Base-by-base conservation (phyloP, 2,113 vertebrate species). In the Mobula hypostoma region DNA sequence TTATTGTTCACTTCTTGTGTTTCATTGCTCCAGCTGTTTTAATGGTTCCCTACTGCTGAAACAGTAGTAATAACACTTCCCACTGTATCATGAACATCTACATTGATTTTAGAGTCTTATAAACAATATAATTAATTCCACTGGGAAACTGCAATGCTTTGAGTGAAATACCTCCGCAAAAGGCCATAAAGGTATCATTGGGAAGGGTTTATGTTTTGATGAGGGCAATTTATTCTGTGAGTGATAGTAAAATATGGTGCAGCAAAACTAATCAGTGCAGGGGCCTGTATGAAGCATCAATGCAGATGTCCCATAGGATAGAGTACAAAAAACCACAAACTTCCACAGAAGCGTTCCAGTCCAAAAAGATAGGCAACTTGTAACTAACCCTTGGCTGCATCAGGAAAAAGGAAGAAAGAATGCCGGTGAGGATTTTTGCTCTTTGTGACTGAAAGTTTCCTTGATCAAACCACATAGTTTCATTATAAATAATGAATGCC, bases 51-150 rank as follows among this genome's bases (percentile, higher is more conserved):
- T 24, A 63, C 58, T 58, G 56, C n/a, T 63, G 29, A 11, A 87
- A n/a, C 83, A 87, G 61, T 63, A 27, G 58, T 63, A 5, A 29
- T 27, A 87, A 58, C 11, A 29, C 29, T 63, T 87, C 27, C 29
- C 0, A 63, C 27, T n/a, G 27, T 87, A 63, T 56, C 40, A 87
- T n/a, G 58, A 87, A 58, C 83, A 87, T 87, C 58, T 87, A 61
- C 58, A 87, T 87, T 87, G 83, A 63, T 87, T 87, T 87, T 63
- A 87, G 82, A 58, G 83, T 87, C 58, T 27, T 27, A 87, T 27
- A 87, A 87, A 61, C 83, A 87, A 87, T 87, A n/a, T 87, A 87
- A 87, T 87, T 63, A n/a, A 87, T 87, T 87, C 83, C 83, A 87
- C 27, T 63, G 83, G 58, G 83, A 87, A 87, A 63, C 56, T 87